phyloP scores from a whole-genome alignment of 2,113 vertebrate species.

The Cervus canadensis region DNA sequence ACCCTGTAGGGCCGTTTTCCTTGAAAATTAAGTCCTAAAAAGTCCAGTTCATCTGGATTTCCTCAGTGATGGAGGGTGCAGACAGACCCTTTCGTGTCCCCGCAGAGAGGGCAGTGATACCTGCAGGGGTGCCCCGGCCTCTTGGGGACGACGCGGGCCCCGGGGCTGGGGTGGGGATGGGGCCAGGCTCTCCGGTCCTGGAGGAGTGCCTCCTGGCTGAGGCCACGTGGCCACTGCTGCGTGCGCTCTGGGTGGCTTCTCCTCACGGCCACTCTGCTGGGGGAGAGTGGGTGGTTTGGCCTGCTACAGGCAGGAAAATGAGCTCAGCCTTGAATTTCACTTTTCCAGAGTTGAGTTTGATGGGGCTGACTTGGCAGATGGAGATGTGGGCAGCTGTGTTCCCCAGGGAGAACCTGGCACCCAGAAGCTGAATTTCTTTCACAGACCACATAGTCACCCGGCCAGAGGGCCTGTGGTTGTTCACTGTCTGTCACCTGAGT shows the following conservation, averaged over 20 bases:
- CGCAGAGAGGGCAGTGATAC: neutral
- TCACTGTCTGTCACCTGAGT: conserved; percentile 38
- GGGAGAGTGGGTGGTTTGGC: conserved; percentile 74
- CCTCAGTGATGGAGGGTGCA: neutral
- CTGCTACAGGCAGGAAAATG: conserved; percentile 63
- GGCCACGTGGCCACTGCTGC: conserved; percentile 39
- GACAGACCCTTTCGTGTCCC: neutral
- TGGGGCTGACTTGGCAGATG: conserved; percentile 72
- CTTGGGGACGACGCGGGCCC: neutral
- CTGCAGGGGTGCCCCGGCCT: neutral
- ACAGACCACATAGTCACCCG: conserved; percentile 75
- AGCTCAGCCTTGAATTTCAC: conserved; percentile 71
- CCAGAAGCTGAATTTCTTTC: conserved; percentile 76
- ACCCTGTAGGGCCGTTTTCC: neutral
- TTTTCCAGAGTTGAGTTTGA: conserved; percentile 77
- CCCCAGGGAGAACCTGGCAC: conserved; percentile 66
- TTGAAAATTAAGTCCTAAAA: neutral
- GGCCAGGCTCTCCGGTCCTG: neutral
- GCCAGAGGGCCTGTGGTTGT: conserved; percentile 61
- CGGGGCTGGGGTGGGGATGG: neutral
- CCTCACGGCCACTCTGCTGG: neutral
- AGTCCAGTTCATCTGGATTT: neutral
- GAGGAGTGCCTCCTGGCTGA: conserved; percentile 58
- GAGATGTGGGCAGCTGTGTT: conserved; percentile 64
- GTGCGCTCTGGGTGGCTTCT: conserved; percentile 64